phyloP scores from a whole-genome alignment of 37 sponge, comb jelly and placozoan species.

The Beroe forskalii region DNA sequence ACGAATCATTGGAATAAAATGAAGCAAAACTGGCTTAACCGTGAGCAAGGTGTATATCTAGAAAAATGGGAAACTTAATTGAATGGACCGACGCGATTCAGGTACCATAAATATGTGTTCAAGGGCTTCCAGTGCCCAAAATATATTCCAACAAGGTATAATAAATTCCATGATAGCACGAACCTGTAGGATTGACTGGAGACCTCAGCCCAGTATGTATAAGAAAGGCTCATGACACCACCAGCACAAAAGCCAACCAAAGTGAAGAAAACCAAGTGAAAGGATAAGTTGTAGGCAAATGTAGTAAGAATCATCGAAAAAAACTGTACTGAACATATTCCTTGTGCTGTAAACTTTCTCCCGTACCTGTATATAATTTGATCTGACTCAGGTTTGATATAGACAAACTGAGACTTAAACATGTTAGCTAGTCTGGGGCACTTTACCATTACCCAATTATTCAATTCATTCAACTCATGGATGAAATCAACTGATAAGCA shows the following conservation, averaged over 20 bases:
- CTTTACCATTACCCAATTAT: no score
- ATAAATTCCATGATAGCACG: neutral
- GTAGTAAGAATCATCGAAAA: neutral
- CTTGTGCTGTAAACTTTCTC: neutral
- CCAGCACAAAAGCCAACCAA: neutral
- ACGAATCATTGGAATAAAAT: no score
- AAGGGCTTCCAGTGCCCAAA: neutral
- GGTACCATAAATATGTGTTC: no score
- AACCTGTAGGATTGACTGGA: neutral
- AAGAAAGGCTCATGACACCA: neutral
- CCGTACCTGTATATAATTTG: no score
- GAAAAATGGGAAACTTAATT: no score
- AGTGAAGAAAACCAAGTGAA: neutral
- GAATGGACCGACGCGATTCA: no score
- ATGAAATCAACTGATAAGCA: neutral
- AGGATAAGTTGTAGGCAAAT: neutral
- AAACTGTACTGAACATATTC: neutral
- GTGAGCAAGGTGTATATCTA: no score
- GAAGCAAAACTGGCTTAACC: no score
- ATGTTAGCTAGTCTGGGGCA: no score
- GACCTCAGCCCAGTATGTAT: conserved; percentile 59
- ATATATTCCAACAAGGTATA: no score
- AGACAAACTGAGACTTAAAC: no score
- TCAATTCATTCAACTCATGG: neutral
- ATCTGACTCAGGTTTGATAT: no score